These are phyloP conservation scores for Hydropotes inermis DNA, from an alignment of 2,113 vertebrate species.

Conservation along the genomic window DNA sequence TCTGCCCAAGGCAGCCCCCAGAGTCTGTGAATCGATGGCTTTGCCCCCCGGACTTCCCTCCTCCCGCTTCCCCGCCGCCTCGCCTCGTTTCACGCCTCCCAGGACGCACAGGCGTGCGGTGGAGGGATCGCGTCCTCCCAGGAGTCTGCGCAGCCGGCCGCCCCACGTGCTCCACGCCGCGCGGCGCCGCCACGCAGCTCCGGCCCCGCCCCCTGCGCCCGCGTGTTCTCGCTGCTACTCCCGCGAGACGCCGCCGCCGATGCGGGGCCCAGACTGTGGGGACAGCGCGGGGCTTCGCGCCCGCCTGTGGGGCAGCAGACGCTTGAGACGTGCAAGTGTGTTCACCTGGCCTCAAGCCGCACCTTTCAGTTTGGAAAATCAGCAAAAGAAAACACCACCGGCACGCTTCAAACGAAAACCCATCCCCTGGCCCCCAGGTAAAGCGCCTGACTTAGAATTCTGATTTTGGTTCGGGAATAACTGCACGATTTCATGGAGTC, in stretches of 20 bases:
- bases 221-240: not conserved
- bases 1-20: too few species aligned
- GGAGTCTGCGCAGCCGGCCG: not conserved
- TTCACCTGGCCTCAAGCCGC: not conserved
- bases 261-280: not conserved
- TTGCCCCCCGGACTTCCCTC: not conserved
- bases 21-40: not conserved
- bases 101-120: not conserved
- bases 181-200: fast-evolving
- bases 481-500: too few species aligned
- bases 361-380: not conserved
- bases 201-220: fast-evolving
- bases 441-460: fast-evolving
- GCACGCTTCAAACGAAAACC: too few species aligned
- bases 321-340: not conserved
- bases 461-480: not conserved
- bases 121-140: fast-evolving
- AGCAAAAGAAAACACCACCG: not conserved
- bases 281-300: not conserved
- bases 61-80: fast-evolving
- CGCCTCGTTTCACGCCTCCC: fast-evolving
- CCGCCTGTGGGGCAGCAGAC: not conserved
- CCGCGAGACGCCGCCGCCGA: not conserved
- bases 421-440: not conserved
- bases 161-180: not conserved